A percentile compares a stretch with the other conserved stretches of the same genome.
Evolutionary conservation across 2,888 invertebrate species (phyloP).

Genomic region (Troides aeacus): DNA sequence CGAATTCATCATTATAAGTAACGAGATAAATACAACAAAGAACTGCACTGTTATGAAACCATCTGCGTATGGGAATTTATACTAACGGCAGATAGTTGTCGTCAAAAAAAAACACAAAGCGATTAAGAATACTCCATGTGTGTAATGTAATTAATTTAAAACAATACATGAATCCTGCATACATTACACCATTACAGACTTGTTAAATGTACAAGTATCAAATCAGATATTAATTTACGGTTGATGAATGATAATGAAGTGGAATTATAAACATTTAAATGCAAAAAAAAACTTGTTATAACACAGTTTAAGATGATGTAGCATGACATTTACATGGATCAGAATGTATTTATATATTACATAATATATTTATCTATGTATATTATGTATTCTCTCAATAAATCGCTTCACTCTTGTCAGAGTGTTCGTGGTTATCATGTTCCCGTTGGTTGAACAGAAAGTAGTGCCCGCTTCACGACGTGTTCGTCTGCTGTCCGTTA

Average conservation of each 20-base stretch:
- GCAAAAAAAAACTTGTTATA: too few relatives aligned
- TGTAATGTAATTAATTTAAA: neutral
- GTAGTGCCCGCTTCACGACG: too few relatives aligned
- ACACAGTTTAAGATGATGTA: too few relatives aligned
- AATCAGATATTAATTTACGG: neutral
- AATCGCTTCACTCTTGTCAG: too few relatives aligned
- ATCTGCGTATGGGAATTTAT: constrained; percentile 11
- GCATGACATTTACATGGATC: too few relatives aligned
- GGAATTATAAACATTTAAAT: neutral
- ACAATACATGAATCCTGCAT: neutral
- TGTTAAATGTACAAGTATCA: neutral
- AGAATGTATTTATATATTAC: too few relatives aligned
- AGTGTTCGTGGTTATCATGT: too few relatives aligned
- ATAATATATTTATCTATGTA: too few relatives aligned
- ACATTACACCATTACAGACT: constrained; percentile 1
- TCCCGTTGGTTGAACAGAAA: too few relatives aligned
- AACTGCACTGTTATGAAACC: constrained; percentile 10
- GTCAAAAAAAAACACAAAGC: constrained; percentile 1
- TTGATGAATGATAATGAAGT: neutral
- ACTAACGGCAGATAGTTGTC: neutral
- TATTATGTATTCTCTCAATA: too few relatives aligned
- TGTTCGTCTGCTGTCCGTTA: too few relatives aligned
- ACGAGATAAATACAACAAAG: constrained; percentile 7
- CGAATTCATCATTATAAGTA: constrained; percentile 9
- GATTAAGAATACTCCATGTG: neutral